phyloP scores from a whole-genome alignment of 2,888 invertebrate species.

The Hemaris fuciformis region DNA sequence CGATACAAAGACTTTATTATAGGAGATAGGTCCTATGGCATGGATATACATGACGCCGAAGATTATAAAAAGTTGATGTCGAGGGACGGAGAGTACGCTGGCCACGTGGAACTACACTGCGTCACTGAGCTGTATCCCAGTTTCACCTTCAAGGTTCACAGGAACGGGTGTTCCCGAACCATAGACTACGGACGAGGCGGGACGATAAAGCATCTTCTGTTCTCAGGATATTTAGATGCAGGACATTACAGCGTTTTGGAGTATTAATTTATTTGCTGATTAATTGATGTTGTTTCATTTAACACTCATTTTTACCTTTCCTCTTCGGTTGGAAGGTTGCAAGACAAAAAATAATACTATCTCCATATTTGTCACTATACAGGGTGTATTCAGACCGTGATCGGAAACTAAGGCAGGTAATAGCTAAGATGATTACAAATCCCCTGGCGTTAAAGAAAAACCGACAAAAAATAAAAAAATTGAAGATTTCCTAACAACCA shows the following conservation, averaged over 20 bases:
- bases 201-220: constrained; percentile 60
- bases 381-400: no score
- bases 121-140: constrained; percentile 60
- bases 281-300: constrained; percentile 16
- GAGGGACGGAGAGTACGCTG: constrained; percentile 67
- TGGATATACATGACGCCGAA: constrained; percentile 35
- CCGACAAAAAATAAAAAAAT: no score
- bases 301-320: constrained; percentile 12
- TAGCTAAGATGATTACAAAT: no score
- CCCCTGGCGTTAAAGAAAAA: no score
- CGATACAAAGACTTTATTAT: constrained; percentile 70
- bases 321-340: no score
- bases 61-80: constrained; percentile 63
- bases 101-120: constrained; percentile 67
- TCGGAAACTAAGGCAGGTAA: no score
- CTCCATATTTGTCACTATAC: no score
- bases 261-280: constrained; percentile 34
- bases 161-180: constrained; percentile 49
- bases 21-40: constrained; percentile 64
- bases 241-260: constrained; percentile 73
- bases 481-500: no score
- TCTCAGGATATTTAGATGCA: constrained; percentile 66
- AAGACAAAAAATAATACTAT: no score
- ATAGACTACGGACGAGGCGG: constrained; percentile 65
- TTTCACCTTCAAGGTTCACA: constrained; percentile 65